Conservation (phyloP, 2,113 vertebrate species). For the Ginglymostoma cirratum region DNA sequence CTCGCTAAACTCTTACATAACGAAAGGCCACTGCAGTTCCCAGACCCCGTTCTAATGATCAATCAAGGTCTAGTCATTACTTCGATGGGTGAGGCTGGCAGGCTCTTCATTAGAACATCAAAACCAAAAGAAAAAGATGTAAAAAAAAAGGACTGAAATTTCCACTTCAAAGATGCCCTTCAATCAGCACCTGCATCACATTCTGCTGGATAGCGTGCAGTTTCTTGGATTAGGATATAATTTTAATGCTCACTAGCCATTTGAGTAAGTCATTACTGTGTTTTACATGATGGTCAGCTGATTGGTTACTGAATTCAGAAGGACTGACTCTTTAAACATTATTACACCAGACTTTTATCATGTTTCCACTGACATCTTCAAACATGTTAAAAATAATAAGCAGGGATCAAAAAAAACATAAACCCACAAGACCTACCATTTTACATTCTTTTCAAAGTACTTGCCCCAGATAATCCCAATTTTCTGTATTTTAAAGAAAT, state of each 20-base stretch:
- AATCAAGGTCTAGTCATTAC: slow-evolving; percentile 21
- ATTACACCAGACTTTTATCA: slow-evolving; percentile 52
- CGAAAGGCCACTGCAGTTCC: slow-evolving; percentile 1
- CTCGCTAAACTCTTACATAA: not conserved
- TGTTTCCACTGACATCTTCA: slow-evolving; percentile 47
- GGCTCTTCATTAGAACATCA: slow-evolving; percentile 35
- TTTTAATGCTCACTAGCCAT: slow-evolving; percentile 13
- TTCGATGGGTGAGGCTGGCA: not conserved
- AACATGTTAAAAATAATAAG: slow-evolving; percentile 40
- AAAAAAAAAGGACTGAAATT: slow-evolving; percentile 34
- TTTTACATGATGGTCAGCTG: slow-evolving; percentile 5
- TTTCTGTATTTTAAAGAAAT: not conserved
- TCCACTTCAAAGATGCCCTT: slow-evolving; percentile 36
- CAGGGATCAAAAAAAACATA: not conserved
- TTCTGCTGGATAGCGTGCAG: not conserved
- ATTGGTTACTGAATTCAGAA: slow-evolving; percentile 22
- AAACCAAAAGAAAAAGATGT: not conserved
- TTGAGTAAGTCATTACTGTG: slow-evolving; percentile 42
- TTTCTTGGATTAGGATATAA: slow-evolving; percentile 22
- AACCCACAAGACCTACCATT: not conserved
- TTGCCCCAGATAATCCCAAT: not conserved
- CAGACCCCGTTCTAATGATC: slow-evolving; percentile 14
- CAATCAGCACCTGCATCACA: slow-evolving; percentile 32
- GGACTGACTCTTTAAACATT: slow-evolving; percentile 48
- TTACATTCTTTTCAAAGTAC: not conserved